Base-by-base conservation (phyloP, 2,888 invertebrate species). In the Drosophila colorata region DNA sequence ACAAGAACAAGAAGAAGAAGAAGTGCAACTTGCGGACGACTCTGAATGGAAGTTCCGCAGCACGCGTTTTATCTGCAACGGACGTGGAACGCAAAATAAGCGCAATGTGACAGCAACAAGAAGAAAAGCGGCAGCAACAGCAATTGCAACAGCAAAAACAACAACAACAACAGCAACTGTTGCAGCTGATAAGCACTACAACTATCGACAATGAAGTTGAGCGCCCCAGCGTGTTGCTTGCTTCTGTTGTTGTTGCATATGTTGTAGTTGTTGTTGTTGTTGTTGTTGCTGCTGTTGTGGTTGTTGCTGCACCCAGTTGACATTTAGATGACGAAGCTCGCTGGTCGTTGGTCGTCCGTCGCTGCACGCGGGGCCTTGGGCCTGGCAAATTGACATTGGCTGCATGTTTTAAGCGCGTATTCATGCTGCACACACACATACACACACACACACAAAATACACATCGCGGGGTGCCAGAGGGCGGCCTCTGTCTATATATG, bases 1-100 rank as follows among this genome's bases (percentile, higher is more conserved):
- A 38, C n/a, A 49, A 18, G 31, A 56, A 49, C 5, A 47, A 23
- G 9, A 67, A 25, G 18, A 51, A 33, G 16, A 49, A 47, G 23
- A 46, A 43, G 63, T 69, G 46, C 33, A 61, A 61, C 51, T 60
- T 65, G 67, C 53, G 51, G 25, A 65, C 51, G 63, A 46, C 43
- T 52, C 38, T 44, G 63, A 56, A 55, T 78, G 81, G 65, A 85
- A 87, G 87, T 81, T 78, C 66, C 79, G 71, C 64, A 71, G 69
- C 81, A 78, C 85, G 87, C 82, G 69, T 85, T 85, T 83, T 83
- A 83, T 83, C 83, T 88, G 87, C 84, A 83, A 56, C 83, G 83
- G 83, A 83, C 88, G 87, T 86, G 64, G 78, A 55, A 81, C 41
- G 75, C 79, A 78, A 63, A 84, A 47, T 43, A 66, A 58, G 46